Conservation (phyloP, 2,113 vertebrate genomes). For the Saimiri boliviensis region DNA sequence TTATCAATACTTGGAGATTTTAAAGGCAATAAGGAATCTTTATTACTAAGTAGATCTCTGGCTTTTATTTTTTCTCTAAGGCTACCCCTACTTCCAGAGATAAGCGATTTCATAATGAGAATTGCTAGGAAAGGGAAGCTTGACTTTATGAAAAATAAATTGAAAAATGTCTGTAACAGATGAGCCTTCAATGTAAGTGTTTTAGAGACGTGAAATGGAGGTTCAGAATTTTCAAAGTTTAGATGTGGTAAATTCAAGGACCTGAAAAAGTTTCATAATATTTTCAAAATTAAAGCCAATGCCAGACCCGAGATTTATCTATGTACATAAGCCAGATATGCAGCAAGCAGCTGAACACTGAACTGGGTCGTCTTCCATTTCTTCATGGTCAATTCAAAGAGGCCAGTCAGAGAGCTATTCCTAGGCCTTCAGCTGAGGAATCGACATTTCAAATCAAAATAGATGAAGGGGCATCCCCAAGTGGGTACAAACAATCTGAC, state of each 20-base stretch:
- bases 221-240: background rate
- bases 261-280: background rate
- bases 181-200: background rate
- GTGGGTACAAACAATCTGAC: background rate
- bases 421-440: background rate
- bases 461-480: background rate
- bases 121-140: background rate
- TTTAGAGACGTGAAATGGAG: slow-evolving; percentile 21
- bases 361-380: background rate
- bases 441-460: background rate
- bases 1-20: background rate
- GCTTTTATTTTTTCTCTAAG: background rate
- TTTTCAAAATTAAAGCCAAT: slow-evolving; percentile 10
- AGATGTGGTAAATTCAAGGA: background rate
- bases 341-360: background rate
- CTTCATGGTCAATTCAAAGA: background rate
- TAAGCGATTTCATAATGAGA: background rate
- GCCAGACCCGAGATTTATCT: background rate
- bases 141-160: background rate
- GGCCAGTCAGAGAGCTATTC: background rate
- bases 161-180: background rate
- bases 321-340: background rate
- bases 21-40: background rate
- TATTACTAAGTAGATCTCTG: background rate
- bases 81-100: background rate